These are phyloP conservation scores for Oenanthe melanoleuca DNA, from an alignment of 2,113 vertebrate genomes.

Conservation along the genomic window DNA sequence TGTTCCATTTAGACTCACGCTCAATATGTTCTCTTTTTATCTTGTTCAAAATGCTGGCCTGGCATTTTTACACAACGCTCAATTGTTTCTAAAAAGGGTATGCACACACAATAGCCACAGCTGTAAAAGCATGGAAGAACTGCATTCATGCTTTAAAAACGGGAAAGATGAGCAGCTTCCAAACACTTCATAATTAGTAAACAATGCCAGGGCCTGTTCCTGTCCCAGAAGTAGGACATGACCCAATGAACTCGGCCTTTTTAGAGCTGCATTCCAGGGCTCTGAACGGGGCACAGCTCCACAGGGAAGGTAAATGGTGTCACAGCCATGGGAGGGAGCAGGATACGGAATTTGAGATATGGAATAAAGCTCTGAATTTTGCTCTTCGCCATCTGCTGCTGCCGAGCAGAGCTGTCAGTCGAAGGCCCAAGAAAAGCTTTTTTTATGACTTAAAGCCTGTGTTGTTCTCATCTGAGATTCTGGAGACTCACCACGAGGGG, in stretches of 20 bases:
- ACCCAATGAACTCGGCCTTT: not conserved
- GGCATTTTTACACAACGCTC: not conserved
- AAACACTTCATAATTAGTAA: not conserved
- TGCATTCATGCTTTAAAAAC: not conserved
- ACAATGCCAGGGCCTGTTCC: slow-evolving; percentile 1
- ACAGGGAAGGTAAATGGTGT: not conserved
- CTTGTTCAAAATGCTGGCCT: not conserved
- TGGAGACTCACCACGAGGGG: not conserved
- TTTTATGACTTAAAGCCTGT: not conserved
- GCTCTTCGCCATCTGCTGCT: not conserved
- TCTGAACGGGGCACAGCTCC: not conserved
- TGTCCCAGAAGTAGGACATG: slow-evolving; percentile 1
- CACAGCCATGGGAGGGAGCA: not conserved
- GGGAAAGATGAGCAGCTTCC: not conserved
- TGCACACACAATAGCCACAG: not conserved
- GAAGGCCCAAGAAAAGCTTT: not conserved
- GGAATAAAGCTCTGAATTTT: not conserved
- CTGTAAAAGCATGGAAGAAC: not conserved
- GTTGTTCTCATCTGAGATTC: not conserved
- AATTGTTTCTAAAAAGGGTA: not conserved
- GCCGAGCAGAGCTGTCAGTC: not conserved
- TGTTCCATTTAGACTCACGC: not conserved
- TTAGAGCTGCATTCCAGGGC: not conserved
- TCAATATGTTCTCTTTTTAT: not conserved
- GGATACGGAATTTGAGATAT: too few relatives aligned